Conservation (phyloP, 2,888 invertebrate genomes). For the Plagiodera versicolora region DNA sequence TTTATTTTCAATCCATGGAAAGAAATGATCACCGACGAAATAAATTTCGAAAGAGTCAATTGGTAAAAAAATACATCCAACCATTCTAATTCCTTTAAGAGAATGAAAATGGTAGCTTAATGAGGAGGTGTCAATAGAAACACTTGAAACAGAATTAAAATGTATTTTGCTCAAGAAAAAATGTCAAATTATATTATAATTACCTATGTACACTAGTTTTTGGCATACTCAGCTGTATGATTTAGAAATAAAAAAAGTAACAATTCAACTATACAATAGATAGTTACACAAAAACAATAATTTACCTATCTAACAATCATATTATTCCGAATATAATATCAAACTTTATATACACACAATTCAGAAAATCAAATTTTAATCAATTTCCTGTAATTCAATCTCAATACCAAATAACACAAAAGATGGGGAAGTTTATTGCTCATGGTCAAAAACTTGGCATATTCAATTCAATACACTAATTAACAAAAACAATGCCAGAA, state of each 20-base stretch:
- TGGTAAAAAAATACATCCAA: too few species aligned
- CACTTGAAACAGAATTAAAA: background rate
- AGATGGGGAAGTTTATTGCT: too few species aligned
- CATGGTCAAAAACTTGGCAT: too few species aligned
- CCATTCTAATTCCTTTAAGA: too few species aligned
- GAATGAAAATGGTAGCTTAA: too few species aligned
- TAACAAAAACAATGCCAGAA: too few species aligned
- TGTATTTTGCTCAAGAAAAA: background rate
- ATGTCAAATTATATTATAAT: background rate
- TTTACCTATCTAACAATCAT: constrained; percentile 1
- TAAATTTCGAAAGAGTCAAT: too few species aligned
- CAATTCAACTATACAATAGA: background rate
- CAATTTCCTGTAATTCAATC: too few species aligned
- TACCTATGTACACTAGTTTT: constrained; percentile 9
- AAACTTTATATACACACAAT: background rate
- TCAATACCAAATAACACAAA: too few species aligned
- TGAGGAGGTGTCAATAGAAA: background rate
- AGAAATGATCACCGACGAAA: too few species aligned
- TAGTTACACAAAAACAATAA: constrained; percentile 11
- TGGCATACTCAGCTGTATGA: constrained; percentile 16
- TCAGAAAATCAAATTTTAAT: background rate
- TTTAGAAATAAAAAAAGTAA: constrained; percentile 1
- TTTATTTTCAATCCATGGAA: too few species aligned
- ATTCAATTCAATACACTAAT: background rate
- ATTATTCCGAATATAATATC: too few species aligned